Evolutionary conservation across 2,113 vertebrate species (phyloP), one percentile per base, ranked within the genome.

Genomic region (Chionomys nivalis): DNA sequence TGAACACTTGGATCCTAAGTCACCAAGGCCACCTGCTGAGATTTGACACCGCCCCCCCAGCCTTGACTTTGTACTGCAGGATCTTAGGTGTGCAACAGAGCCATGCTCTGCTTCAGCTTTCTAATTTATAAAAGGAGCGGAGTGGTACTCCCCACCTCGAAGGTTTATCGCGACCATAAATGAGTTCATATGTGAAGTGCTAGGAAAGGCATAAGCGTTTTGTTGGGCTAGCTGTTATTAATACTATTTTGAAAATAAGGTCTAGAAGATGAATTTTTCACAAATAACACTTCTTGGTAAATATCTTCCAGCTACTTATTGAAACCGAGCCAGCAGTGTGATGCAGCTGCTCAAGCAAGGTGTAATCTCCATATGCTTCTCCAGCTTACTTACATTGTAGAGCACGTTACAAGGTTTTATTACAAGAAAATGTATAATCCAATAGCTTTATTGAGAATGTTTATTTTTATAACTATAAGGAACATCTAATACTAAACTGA

Each of bases 391-490:
- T 68, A 44, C 36, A 7, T 76, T 87, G 13, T 1, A 89, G 52
- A 87, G 2, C 31, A 91, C 26, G 79, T 91, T 73, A 72, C 23
- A 79, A 49, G 4, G 24, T 55, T 96, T 93, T 92, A 79, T 72
- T 94, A 65, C 33, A 68, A 44, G 92, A 93, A 91, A 7, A 24
- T 31, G 14, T 61, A 24, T n/a, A 76, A 13, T 91, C 10, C 77
- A 36, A 95, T 58, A 81, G 78, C 23, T 93, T 86, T 83, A 81
- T 55, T 86, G 39, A 90, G 17, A 61, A 58, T 83, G 36, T 75
- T 91, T 91, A 87, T 90, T 96, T 97, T 92, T 77, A 76, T 81
- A 23, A 92, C 36, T 61, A 63, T 8, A 70, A 11, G 49, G 31
- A 81, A 65, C 75, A 79, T 85, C 39, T 87, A 78, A n/a, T 49